Evolutionary conservation across 2,888 invertebrate species (phyloP).

Genomic region (Eupithecia dodoneata): DNA sequence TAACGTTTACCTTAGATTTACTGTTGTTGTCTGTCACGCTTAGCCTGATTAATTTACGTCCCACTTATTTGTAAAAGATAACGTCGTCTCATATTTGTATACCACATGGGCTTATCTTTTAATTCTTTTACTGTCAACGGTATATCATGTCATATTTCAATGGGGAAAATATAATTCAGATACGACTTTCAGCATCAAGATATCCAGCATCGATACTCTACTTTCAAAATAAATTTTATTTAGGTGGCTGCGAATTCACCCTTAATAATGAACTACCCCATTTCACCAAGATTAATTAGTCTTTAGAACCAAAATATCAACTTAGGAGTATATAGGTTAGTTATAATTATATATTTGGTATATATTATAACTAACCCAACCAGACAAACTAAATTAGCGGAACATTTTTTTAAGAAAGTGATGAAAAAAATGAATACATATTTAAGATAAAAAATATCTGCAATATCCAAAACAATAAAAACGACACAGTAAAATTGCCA

Average conservation of each 20-base stretch:
- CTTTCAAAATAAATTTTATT: neutral
- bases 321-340: too few relatives aligned
- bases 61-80: slow-evolving; percentile 78
- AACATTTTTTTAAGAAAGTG: too few relatives aligned
- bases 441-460: neutral
- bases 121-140: slow-evolving; percentile 80
- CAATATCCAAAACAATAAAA: neutral
- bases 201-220: neutral
- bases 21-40: slow-evolving; percentile 73
- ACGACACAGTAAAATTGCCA: neutral
- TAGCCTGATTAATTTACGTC: slow-evolving; percentile 79
- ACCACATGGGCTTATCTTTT: slow-evolving; percentile 80
- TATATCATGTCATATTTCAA: slow-evolving; percentile 55
- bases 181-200: neutral
- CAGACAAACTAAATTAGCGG: neutral
- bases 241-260: too few relatives aligned
- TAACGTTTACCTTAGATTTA: slow-evolving; percentile 77
- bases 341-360: too few relatives aligned
- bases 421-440: too few relatives aligned
- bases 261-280: too few relatives aligned
- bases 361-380: neutral
- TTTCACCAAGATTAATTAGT: too few relatives aligned
- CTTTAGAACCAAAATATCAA: too few relatives aligned
- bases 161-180: neutral
- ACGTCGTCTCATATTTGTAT: slow-evolving; percentile 75